Conservation (phyloP, 1,140 invertebrate genomes). For the Ceratoteleas bidentatus region DNA sequence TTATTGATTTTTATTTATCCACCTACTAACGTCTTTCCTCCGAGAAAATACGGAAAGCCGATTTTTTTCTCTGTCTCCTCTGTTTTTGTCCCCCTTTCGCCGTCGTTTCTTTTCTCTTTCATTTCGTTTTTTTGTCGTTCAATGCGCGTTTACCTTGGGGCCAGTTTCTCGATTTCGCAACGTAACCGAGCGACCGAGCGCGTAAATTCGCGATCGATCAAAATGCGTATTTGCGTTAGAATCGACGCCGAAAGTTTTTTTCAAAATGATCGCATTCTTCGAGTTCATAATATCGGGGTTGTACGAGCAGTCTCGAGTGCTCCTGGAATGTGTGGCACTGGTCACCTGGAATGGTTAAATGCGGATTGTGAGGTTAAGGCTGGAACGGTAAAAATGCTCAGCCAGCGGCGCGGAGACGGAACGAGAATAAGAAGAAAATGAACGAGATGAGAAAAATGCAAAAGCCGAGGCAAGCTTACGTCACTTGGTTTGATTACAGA, state of each 20-base stretch:
- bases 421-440: conserved; percentile 68
- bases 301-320: conserved; percentile 55
- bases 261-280: conserved; percentile 59
- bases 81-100: too few relatives aligned
- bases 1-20: conserved; percentile 72
- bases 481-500: conserved; percentile 67
- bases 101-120: too few relatives aligned
- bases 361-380: conserved; percentile 63
- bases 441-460: conserved; percentile 69
- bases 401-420: conserved; percentile 44
- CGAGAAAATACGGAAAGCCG: conserved; percentile 48
- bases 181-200: neutral
- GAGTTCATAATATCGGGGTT: conserved; percentile 63
- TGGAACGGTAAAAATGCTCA: conserved; percentile 67
- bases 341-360: conserved; percentile 69
- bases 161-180: conserved; percentile 40
- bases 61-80: too few relatives aligned
- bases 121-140: too few relatives aligned
- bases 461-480: conserved; percentile 66
- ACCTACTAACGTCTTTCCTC: conserved; percentile 57
- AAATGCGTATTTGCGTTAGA: conserved; percentile 43
- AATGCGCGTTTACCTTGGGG: conserved; percentile 18
- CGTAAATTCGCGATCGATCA: conserved; percentile 23
- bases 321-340: conserved; percentile 63
- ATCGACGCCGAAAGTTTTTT: conserved; percentile 46